These are phyloP conservation scores for Porites lobata DNA, from an alignment of 92 coral and sea anemone genomes.

Conservation along the genomic window DNA sequence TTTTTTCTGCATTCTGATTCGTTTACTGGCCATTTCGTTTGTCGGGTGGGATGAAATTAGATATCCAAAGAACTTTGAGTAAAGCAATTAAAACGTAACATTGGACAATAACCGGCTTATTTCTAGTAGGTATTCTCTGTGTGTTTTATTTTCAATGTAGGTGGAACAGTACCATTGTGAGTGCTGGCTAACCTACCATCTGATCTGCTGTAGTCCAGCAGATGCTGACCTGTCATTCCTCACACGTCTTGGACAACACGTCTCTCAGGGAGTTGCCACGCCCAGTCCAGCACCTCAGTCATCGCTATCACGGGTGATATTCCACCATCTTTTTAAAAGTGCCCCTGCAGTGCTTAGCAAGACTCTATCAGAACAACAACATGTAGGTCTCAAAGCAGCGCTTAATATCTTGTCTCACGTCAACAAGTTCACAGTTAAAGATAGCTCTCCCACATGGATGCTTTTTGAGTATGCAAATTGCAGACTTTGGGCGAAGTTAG, in stretches of 20 bases:
- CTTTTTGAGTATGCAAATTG: conserved; percentile 77
- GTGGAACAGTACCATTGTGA: conserved; percentile 72
- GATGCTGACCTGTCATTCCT: conserved; percentile 55
- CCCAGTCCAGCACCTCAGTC: conserved; percentile 56
- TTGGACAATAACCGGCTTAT: no score
- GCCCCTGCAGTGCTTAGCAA: conserved; percentile 39
- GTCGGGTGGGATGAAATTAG: no score
- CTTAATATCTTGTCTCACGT: conserved; percentile 42
- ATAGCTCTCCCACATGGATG: conserved; percentile 41
- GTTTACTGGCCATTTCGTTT: no score
- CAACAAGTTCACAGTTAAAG: conserved; percentile 23
- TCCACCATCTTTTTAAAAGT: conserved; percentile 73
- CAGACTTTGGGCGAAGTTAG: conserved; percentile 86
- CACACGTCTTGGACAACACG: conserved; percentile 41
- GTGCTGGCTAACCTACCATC: conserved; percentile 78
- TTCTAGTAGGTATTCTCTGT: neutral
- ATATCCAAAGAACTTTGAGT: no score
- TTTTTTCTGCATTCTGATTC: no score
- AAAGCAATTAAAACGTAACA: no score
- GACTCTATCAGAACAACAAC: conserved; percentile 29
- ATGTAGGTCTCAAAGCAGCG: conserved; percentile 49
- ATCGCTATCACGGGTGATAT: conserved; percentile 70
- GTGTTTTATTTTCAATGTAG: conserved; percentile 14
- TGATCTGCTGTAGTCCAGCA: conserved; percentile 51
- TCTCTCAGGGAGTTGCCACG: neutral